Base-by-base conservation (phyloP, 2,888 invertebrate genomes). In the Pollenia griseotomentosa region DNA sequence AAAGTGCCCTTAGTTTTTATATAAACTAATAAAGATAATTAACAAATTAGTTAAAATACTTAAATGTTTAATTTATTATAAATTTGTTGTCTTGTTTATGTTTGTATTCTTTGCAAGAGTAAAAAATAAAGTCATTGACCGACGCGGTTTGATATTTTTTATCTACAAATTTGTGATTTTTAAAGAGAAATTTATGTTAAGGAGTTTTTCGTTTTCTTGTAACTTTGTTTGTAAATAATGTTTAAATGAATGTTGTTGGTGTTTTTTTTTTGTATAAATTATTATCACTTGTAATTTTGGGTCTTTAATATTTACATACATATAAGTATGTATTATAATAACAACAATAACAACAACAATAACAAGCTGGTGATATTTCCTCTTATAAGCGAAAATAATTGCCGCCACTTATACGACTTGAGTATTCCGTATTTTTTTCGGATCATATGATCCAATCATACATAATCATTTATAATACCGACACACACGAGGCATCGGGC, bases 331-430 rank as follows among this genome's bases (percentile, higher is more conserved):
- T n/a, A 63, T 51, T 80, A 55, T 23, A 65, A 11, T 53, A 59
- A 3, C 63, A 75, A 51, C 77, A 55, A 8, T 42, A 77, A 33
- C 42, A 59, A 16, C 51, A 63, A 61, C 23, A 70, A 79, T 16
- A 85, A 51, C 82, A 61, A 46, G 16, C 48, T 48, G 33, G 10
- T 42, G 66, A 83, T 78, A 79, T 73, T 84, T 84, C 84, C 84
- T 66, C 66, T 79, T 79, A 84, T 79, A 84, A 84, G 84, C 84
- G 84, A 84, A 84, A 84, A 79, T 84, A 79, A 79, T 53, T 74
- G 61, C 61, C 61, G 61, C 51, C 80, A 81, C 75, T 80, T 75
- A 73, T 51, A 40, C 42, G 9, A 23, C 11, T 23, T 1, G 55
- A 19, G n/a, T 68, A 77, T 59, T 73, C 77, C 81, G 44, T 61